Evolutionary conservation across 1,140 invertebrate genomes (phyloP).

Genomic region (Harlomillsia oculata): DNA sequence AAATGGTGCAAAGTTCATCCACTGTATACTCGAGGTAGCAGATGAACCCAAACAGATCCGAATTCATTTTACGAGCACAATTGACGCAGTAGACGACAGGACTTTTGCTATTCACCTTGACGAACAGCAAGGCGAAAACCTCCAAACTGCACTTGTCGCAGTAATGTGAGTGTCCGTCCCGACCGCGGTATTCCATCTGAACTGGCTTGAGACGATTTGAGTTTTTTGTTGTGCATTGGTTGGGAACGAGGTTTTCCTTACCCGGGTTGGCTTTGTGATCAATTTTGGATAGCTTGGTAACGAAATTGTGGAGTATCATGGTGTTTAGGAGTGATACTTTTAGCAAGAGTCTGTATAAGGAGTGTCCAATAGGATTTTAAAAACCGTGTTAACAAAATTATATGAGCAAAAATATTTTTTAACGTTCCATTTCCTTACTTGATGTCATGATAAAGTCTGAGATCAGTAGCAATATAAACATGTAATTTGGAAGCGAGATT

Average conservation of each 20-base stretch:
- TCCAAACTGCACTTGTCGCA: slow-evolving; percentile 97
- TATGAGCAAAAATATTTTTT: slow-evolving; percentile 4
- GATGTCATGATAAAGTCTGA: slow-evolving; percentile 75
- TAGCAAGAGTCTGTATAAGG: not conserved
- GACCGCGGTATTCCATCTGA: too few relatives aligned
- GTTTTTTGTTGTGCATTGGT: too few relatives aligned
- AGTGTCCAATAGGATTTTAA: slow-evolving; percentile 17
- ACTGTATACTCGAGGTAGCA: slow-evolving; percentile 91
- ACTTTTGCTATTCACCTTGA: slow-evolving; percentile 89
- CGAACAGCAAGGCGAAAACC: slow-evolving; percentile 96
- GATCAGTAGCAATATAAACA: slow-evolving; percentile 63
- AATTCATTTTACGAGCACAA: slow-evolving; percentile 80
- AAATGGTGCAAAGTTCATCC: slow-evolving; percentile 80
- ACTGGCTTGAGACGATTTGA: too few relatives aligned
- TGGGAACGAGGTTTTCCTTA: too few relatives aligned
- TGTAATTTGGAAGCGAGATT: not conserved
- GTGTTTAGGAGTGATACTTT: too few relatives aligned
- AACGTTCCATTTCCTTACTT: too few relatives aligned
- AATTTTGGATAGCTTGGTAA: too few relatives aligned
- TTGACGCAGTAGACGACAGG: slow-evolving; percentile 97
- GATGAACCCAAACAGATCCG: slow-evolving; percentile 78
- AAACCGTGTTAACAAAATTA: not conserved
- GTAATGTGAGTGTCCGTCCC: slow-evolving; percentile 94
- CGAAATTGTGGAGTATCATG: too few relatives aligned
- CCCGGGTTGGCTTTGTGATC: too few relatives aligned